Evolutionary conservation across 2,797 vertebrate genomes (phyloP).

Genomic region (Tokudaia muenninki): DNA sequence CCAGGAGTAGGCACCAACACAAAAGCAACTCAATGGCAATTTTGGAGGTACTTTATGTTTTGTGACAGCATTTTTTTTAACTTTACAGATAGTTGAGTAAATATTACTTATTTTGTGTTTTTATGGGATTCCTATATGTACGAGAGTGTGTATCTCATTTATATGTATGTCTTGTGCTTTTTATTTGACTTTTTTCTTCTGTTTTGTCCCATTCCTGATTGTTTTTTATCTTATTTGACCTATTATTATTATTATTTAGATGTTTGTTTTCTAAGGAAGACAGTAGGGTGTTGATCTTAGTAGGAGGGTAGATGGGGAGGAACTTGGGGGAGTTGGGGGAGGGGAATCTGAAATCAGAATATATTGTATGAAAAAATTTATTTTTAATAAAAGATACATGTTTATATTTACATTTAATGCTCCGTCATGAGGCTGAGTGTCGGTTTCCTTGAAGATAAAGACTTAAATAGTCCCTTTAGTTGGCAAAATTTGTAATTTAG

Average conservation of each 20-base stretch:
- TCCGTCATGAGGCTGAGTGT: not conserved
- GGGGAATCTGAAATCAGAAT: not conserved
- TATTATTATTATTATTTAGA: not conserved
- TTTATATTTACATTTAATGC: not conserved
- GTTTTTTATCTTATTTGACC: not conserved
- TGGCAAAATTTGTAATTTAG: conserved; percentile 13
- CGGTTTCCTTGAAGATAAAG: not conserved
- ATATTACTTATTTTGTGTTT: not conserved
- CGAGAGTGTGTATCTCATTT: not conserved
- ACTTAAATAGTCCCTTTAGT: not conserved
- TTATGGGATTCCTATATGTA: not conserved
- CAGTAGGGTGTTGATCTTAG: not conserved
- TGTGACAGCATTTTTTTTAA: not conserved
- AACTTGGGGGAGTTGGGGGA: not conserved
- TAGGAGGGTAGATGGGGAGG: not conserved
- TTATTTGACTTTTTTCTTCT: not conserved
- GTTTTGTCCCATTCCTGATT: not conserved
- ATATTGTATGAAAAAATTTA: not conserved
- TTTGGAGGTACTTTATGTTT: not conserved
- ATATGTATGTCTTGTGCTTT: not conserved
- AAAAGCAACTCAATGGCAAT: not conserved
- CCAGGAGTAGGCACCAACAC: not conserved
- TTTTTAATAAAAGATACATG: not conserved
- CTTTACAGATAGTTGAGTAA: not conserved
- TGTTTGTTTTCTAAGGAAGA: not conserved